A percentile compares a stretch with the other conserved stretches of the same genome.
Conservation (phyloP, 2,888 invertebrate species). For the Platycnemis pennipes region DNA sequence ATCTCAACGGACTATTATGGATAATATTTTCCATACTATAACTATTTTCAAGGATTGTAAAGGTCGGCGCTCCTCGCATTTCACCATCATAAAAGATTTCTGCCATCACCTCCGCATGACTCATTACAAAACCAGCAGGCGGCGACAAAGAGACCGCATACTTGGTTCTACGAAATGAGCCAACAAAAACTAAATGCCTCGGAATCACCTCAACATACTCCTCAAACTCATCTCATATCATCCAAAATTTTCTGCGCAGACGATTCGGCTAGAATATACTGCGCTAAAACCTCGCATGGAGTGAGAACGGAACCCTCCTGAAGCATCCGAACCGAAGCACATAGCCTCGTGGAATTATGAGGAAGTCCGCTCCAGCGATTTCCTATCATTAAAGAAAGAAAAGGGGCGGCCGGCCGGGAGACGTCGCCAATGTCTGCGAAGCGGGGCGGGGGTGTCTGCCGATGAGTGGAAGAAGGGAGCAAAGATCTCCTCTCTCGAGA, state of each 20-base stretch:
- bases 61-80: too few species aligned
- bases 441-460: not conserved
- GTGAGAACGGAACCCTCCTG: not conserved
- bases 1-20: too few species aligned
- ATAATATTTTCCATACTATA: too few species aligned
- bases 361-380: constrained; percentile 64
- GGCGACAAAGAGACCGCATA: too few species aligned
- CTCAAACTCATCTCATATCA: not conserved
- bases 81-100: too few species aligned
- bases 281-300: not conserved
- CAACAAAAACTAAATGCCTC: too few species aligned
- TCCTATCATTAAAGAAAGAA: constrained; percentile 54
- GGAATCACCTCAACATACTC: too few species aligned
- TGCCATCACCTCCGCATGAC: too few species aligned
- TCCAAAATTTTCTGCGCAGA: not conserved
- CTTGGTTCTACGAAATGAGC: too few species aligned
- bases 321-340: constrained; percentile 40
- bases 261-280: not conserved
- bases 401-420: not conserved
- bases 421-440: constrained; percentile 11
- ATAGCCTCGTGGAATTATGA: constrained; percentile 8
- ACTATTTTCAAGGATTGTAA: too few species aligned
- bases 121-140: too few species aligned
- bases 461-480: not conserved
- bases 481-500: not conserved